Conservation (phyloP, 1,140 invertebrate species). For the Pseudomyrmex pallidus region DNA sequence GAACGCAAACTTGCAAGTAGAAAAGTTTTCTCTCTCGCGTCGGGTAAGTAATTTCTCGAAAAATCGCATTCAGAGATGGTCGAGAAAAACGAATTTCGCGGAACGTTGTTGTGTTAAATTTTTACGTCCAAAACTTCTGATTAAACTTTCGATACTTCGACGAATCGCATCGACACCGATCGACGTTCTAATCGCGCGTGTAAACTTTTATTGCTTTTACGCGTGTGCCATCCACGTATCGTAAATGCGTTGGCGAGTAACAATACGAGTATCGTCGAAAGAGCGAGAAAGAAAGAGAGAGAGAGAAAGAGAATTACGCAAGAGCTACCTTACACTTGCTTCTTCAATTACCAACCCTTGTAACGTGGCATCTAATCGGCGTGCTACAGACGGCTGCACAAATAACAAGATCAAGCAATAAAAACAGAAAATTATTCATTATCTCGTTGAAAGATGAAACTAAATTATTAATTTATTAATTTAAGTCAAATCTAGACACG, state of each 20-base stretch:
- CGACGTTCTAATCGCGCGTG: neutral
- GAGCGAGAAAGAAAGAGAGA: neutral
- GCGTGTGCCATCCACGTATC: conserved; percentile 16
- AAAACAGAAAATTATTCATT: conserved; percentile 5
- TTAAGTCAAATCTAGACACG: too few species aligned
- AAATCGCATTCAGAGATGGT: neutral
- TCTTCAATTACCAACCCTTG: conserved; percentile 61
- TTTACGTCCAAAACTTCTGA: neutral
- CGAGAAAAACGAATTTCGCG: neutral
- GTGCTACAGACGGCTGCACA: conserved; percentile 35
- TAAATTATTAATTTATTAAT: neutral
- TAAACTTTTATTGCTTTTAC: conserved; percentile 29
- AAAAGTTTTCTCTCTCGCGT: too few species aligned
- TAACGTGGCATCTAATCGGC: neutral
- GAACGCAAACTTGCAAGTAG: too few species aligned
- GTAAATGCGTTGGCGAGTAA: conserved; percentile 38
- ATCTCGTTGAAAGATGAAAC: neutral
- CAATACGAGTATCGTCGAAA: conserved; percentile 36
- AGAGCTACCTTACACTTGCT: conserved; percentile 60
- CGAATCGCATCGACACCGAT: conserved; percentile 1
- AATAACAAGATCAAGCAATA: conserved; percentile 22
- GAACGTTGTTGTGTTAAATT: neutral
- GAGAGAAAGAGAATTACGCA: conserved; percentile 30
- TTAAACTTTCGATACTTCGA: neutral
- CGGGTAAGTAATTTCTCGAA: neutral